Conservation (phyloP, 2,888 invertebrate species). For the Eulithis prunata region DNA sequence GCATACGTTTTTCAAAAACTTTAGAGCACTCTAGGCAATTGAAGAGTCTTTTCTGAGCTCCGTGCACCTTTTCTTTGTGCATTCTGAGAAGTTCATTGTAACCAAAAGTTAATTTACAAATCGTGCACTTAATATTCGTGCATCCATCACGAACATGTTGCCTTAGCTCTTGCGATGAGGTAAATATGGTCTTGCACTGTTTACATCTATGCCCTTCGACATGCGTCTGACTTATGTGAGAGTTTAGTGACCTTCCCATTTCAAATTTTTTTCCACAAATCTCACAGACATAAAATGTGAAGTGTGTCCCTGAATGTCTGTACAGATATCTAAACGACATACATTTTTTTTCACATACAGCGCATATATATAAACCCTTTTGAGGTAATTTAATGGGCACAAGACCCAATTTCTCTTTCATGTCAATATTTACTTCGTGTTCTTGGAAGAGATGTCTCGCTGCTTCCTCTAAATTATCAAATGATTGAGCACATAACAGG, state of each 20-base stretch:
- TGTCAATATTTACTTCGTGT: conserved; percentile 25
- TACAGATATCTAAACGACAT: conserved; percentile 30
- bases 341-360: conserved; percentile 24
- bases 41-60: conserved; percentile 18
- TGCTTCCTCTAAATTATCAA: conserved; percentile 23
- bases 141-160: conserved; percentile 18
- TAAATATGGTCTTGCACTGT: conserved; percentile 11
- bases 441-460: conserved; percentile 29
- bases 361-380: conserved; percentile 12
- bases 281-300: conserved; percentile 35
- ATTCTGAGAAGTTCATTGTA: conserved; percentile 4
- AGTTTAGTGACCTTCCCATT: background rate
- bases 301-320: conserved; percentile 37
- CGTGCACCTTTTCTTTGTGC: conserved; percentile 21
- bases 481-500: conserved; percentile 24
- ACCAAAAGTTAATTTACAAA: conserved; percentile 17
- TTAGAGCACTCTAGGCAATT: conserved; percentile 17
- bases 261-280: conserved; percentile 23
- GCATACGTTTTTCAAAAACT: conserved; percentile 17
- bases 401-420: conserved; percentile 22
- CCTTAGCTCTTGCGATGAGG: conserved; percentile 2
- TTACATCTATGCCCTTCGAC: conserved; percentile 13
- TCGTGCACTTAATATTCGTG: conserved; percentile 9
- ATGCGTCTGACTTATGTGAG: conserved; percentile 12
- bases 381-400: conserved; percentile 24